phyloP scores from a whole-genome alignment of 2,888 invertebrate genomes.

The Adelognathus sp. region DNA sequence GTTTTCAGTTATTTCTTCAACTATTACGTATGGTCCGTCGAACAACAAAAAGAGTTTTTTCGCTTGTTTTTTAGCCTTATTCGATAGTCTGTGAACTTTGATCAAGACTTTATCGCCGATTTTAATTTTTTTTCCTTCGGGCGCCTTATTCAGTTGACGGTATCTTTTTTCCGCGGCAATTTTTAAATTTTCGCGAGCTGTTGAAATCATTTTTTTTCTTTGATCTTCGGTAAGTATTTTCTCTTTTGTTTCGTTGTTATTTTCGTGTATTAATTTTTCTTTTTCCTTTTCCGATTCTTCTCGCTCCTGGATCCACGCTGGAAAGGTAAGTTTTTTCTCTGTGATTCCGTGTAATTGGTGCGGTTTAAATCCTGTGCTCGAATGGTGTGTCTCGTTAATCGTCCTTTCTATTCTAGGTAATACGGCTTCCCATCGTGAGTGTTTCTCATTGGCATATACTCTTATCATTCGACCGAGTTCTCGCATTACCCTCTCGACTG shows the following conservation, averaged over 20 bases:
- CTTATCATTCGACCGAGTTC: constrained; percentile 23
- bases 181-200: neutral
- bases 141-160: neutral
- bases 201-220: neutral
- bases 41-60: constrained; percentile 13
- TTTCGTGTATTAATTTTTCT: too few relatives aligned
- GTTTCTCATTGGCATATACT: constrained; percentile 15
- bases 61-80: constrained; percentile 7
- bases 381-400: constrained; percentile 3
- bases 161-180: neutral
- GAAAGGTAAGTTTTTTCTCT: neutral
- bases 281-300: too few relatives aligned
- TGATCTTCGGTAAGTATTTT: neutral
- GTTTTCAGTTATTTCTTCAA: neutral
- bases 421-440: constrained; percentile 2
- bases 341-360: neutral
- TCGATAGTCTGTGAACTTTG: constrained; percentile 5
- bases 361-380: constrained; percentile 2
- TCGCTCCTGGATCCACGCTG: neutral
- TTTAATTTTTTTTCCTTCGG: neutral
- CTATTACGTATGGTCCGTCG: neutral
- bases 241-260: neutral
- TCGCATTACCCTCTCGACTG: constrained; percentile 41
- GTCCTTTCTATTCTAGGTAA: neutral
- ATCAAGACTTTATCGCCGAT: constrained; percentile 5